Percentiles rank a stretch among this genome's conserved stretches.
phyloP scores from a whole-genome alignment of 2,113 vertebrate genomes.

The Cyprinodon tularosa region DNA sequence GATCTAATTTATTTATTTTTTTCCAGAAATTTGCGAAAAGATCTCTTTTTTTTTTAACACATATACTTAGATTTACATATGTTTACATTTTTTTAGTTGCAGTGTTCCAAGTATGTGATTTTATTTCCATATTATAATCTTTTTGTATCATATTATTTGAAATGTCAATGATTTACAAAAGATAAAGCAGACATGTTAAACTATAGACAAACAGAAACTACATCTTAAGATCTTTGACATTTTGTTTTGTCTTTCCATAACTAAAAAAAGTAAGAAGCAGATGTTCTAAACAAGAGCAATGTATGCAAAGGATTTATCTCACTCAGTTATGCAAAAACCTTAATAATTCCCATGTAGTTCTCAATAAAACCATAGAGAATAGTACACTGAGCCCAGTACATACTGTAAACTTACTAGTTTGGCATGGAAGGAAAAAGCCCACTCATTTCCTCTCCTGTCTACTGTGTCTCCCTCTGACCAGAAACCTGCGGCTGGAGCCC shows the following conservation, averaged over 20 bases:
- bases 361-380: slow-evolving; percentile 32
- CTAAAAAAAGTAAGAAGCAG: background rate
- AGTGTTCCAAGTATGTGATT: background rate
- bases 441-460: slow-evolving; percentile 61
- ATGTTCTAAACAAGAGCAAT: background rate
- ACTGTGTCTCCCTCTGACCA: slow-evolving; percentile 31
- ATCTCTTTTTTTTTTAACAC: background rate
- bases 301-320: background rate
- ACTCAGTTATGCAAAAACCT: background rate
- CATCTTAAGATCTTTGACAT: background rate
- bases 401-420: slow-evolving; percentile 49
- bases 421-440: slow-evolving; percentile 36
- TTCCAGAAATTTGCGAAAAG: no score
- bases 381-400: slow-evolving; percentile 18
- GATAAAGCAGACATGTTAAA: background rate
- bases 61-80: background rate
- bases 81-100: background rate
- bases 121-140: background rate
- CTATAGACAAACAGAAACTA: background rate
- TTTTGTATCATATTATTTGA: background rate
- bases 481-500: slow-evolving; percentile 60
- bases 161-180: background rate
- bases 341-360: slow-evolving; percentile 12
- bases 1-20: no score
- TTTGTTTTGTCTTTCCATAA: background rate